Conservation (phyloP, 2,797 vertebrate genomes). For the Gymnoscopelus microlampas region DNA sequence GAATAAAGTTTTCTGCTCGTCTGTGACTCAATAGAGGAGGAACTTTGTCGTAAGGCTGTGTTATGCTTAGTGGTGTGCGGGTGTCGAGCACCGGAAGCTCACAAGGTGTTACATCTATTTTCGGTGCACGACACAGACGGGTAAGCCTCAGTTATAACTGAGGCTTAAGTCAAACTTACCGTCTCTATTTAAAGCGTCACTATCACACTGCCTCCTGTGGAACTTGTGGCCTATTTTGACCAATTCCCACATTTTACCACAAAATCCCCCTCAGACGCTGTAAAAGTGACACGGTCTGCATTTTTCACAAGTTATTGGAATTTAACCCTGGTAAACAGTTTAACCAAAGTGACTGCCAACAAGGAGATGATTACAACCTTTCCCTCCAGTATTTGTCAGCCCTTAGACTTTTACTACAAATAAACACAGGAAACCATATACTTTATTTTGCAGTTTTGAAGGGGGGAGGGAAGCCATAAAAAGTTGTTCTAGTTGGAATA, state of each 20-base stretch:
- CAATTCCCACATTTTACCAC: constrained; percentile 45
- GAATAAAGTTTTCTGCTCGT: constrained; percentile 48
- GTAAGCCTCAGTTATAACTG: too few species aligned
- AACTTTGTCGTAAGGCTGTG: constrained; percentile 46
- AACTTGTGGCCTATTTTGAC: constrained; percentile 28
- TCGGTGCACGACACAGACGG: neutral
- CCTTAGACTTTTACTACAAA: constrained; percentile 15
- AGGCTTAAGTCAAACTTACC: constrained; percentile 2
- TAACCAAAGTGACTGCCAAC: constrained; percentile 18
- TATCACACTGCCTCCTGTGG: constrained; percentile 10
- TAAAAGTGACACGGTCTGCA: too few species aligned
- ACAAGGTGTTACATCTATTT: neutral
- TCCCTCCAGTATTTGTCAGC: constrained; percentile 22
- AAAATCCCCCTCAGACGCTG: neutral
- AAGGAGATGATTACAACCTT: constrained; percentile 23
- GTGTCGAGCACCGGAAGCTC: neutral
- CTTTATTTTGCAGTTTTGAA: constrained; percentile 5
- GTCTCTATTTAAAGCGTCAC: constrained; percentile 6
- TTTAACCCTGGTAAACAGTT: constrained; percentile 35
- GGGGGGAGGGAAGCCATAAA: constrained; percentile 24
- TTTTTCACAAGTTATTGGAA: constrained; percentile 23
- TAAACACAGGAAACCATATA: constrained; percentile 32
- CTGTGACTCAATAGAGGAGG: constrained; percentile 36
- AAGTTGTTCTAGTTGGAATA: neutral
- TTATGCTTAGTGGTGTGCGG: neutral